Percentiles rank a stretch among this genome's conserved stretches.
Evolutionary conservation across 2,888 invertebrate species (phyloP).

Genomic region (Archips crataeganus): DNA sequence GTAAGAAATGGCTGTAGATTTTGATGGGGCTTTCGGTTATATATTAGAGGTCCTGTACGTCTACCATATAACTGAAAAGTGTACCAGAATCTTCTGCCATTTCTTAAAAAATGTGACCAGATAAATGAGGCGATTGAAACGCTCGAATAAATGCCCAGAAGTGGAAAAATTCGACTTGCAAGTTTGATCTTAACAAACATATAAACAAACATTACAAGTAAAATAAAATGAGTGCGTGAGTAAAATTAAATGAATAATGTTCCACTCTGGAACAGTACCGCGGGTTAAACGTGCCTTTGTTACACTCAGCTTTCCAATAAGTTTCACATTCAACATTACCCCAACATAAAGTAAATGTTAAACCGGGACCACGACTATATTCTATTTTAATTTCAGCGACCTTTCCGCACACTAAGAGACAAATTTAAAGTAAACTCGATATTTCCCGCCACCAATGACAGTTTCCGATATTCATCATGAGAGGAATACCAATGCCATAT

Average conservation of each 20-base stretch:
- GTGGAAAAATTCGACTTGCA: no score
- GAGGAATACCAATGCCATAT: not conserved
- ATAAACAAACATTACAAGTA: not conserved
- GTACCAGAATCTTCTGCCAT: no score
- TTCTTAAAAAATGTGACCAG: no score
- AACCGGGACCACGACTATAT: not conserved
- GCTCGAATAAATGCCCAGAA: no score
- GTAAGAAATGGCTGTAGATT: no score
- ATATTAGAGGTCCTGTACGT: no score
- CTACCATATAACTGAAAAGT: no score
- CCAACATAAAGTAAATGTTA: conserved; percentile 18
- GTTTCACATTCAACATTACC: conserved; percentile 1
- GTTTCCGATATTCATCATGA: not conserved
- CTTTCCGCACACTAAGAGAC: not conserved
- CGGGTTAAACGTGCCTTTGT: not conserved
- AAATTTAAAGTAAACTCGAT: conserved; percentile 3
- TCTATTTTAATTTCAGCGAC: not conserved
- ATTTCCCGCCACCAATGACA: not conserved
- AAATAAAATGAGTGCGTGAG: not conserved
- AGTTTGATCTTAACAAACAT: no score
- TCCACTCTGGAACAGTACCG: not conserved
- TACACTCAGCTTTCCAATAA: not conserved
- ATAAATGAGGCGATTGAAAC: no score
- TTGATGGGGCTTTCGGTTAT: no score
- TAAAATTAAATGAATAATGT: not conserved